Evolutionary conservation across 2,888 invertebrate species (phyloP), one percentile per base, ranked within the genome.

Genomic region (Oscheius sp.): DNA sequence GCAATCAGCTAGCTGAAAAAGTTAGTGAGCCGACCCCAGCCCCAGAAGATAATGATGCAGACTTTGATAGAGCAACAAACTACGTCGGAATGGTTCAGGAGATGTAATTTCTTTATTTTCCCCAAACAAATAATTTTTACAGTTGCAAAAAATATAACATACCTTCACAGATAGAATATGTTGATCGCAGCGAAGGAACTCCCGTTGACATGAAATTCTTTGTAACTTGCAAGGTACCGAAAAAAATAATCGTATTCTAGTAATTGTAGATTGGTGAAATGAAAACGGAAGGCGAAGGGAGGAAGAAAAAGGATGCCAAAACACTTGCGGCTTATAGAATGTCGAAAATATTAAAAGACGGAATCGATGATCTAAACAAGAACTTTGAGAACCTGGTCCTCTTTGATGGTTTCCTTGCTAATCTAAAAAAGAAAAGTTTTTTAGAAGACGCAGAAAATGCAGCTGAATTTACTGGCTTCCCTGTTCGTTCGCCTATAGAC

Each of bases 251-350:
- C n/a, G n/a, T n/a, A n/a, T n/a, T n/a, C n/a, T n/a, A n/a, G n/a
- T n/a, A 42, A 29, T 48, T 67, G 37, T 52, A 76, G 72, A 55
- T 79, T 33, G 42, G 52, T n/a, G 53, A 69, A 2, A 33, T 65
- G 39, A 46, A 64, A 45, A 73, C 72, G 5, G 17, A 50, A 86
- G 89, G 88, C 31, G 78, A 84, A 64, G 96, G 95, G 17, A 94
- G 95, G 86, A 95, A 95, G 63, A 97, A 97, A 90, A 96, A 96
- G 88, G 90, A 95, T 61, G 96, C 96, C 2, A 97, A 97, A 88
- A 90, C 96, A n/a, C 91, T 93, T 87, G 96, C 96, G 0, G 96
- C 96, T 1, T 92, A 93, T 87, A 93, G 93, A 87, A 95, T 96
- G 95, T 78, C 89, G 73, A 84, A 70, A 29, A 34, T 55, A 5